These are phyloP conservation scores for Enteromius fasciolatus DNA, from an alignment of 2,797 vertebrate genomes.

Conservation along the genomic window DNA sequence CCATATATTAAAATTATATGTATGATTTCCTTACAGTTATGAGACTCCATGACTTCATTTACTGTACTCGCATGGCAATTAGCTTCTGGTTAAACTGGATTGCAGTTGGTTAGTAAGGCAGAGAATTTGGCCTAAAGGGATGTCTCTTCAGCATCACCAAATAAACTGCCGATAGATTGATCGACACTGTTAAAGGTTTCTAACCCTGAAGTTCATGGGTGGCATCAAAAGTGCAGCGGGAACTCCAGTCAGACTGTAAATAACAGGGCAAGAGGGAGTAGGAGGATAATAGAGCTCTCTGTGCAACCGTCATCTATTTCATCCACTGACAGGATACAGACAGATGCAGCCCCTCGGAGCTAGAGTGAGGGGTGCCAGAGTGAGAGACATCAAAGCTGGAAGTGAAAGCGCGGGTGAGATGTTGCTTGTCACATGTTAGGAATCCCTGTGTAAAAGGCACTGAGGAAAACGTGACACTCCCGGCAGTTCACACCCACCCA, in stretches of 20 bases:
- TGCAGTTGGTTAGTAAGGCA: not conserved
- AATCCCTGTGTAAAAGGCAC: slow-evolving; percentile 34
- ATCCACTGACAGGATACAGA: slow-evolving; percentile 40
- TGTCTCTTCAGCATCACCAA: not conserved
- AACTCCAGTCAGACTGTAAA: slow-evolving; percentile 38
- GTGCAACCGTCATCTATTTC: slow-evolving; percentile 46
- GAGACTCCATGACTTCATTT: not conserved
- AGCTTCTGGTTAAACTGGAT: not conserved
- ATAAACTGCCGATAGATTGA: not conserved
- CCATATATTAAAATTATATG: too few relatives aligned
- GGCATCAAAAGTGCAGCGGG: slow-evolving; percentile 33
- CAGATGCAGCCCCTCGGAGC: slow-evolving; percentile 33
- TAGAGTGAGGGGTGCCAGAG: slow-evolving; percentile 31
- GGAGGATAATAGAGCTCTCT: slow-evolving; percentile 42
- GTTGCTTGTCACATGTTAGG: slow-evolving; percentile 45
- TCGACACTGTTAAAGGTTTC: slow-evolving; percentile 9
- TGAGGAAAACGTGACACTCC: slow-evolving; percentile 39
- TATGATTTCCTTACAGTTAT: not conserved
- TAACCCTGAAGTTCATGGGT: not conserved
- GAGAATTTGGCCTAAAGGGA: not conserved
- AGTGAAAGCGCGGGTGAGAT: slow-evolving; percentile 26
- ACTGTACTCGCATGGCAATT: not conserved
- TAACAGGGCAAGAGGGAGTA: slow-evolving; percentile 40
- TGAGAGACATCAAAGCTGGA: slow-evolving; percentile 35
- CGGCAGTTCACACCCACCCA: slow-evolving; percentile 35